These are phyloP conservation scores for Hyles vespertilio DNA, from an alignment of 1,140 invertebrate genomes.

Conservation along the genomic window DNA sequence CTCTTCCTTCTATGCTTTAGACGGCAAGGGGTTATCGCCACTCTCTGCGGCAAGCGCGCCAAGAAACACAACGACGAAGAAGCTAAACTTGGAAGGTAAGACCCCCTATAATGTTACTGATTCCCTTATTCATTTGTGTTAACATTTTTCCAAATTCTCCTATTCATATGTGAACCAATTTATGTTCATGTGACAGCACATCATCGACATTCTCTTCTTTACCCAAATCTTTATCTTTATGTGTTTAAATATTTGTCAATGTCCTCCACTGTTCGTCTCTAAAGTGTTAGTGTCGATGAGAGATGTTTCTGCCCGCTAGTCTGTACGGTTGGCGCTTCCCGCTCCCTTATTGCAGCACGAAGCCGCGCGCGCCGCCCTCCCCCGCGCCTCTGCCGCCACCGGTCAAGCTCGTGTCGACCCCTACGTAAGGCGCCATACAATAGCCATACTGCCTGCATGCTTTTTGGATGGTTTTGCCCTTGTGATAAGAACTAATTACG, in stretches of 20 bases:
- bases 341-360: slow-evolving; percentile 93
- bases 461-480: slow-evolving; percentile 56
- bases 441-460: slow-evolving; percentile 58
- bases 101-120: neutral
- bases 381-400: slow-evolving; percentile 84
- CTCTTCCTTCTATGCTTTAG: slow-evolving; percentile 84
- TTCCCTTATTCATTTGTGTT: slow-evolving; percentile 7
- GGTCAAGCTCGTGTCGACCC: slow-evolving; percentile 82
- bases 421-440: slow-evolving; percentile 76
- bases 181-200: slow-evolving; percentile 26
- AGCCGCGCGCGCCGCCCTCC: slow-evolving; percentile 82
- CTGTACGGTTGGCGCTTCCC: slow-evolving; percentile 95
- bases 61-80: slow-evolving; percentile 86
- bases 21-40: slow-evolving; percentile 82
- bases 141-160: slow-evolving; percentile 6
- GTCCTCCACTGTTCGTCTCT: slow-evolving; percentile 23
- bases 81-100: slow-evolving; percentile 87
- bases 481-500: slow-evolving; percentile 31
- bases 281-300: slow-evolving; percentile 70
- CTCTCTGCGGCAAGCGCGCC: slow-evolving; percentile 80
- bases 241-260: slow-evolving; percentile 21
- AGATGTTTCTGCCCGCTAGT: slow-evolving; percentile 82
- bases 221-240: slow-evolving; percentile 19
- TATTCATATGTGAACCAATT: neutral
- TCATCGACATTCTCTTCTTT: slow-evolving; percentile 46